Base-by-base conservation (phyloP, 2,797 vertebrate genomes). In the Oreortyx pictus region DNA sequence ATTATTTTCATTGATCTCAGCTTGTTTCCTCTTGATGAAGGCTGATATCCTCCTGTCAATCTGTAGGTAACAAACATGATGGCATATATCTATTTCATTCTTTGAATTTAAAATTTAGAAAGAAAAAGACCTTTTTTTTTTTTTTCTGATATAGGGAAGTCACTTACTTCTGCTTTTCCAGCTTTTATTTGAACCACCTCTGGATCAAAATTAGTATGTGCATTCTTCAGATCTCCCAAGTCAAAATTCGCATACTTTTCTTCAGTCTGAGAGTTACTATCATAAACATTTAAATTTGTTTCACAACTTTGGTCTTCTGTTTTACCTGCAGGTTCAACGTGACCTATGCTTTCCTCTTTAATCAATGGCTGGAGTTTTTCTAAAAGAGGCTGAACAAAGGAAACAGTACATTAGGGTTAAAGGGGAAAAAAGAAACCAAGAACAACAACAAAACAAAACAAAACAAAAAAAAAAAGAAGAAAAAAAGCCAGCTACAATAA, bases 1-100 rank as follows among this genome's bases (percentile, higher is more conserved):
- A 96, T 99, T 99, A 98, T 99, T 99, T 99, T 99, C 99, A 99
- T 99, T 99, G 98, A 99, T 99, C 98, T 99, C 99, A 96, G 99
- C 98, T 98, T 99, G 99, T 97, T 99, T 99, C 98, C 99, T 98
- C 98, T 99, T 99, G 98, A 99, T 99, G 98, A 99, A 99, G 98
- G 99, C 99, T 98, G 98, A 99, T 99, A 99, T 99, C 98, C 99
- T 98, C 89, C 99, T 98, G 97, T 99, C 99, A 98, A 99, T 99
- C 99, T 99, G 97, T 93, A 97, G 97, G 95, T 91, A 96, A 97
- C 65, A 97, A 97, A 95, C 82, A 97, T 68, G 82, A 95, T 76
- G 47, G 94, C 37, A 95, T 95, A 3, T 68, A 94, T 91, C 93
- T 95, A 81, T 62, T 94, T 93, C 33, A 88, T 95, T 97, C 94